These are phyloP conservation scores for Australoheros facetus DNA, from an alignment of 2,797 vertebrate genomes.

Conservation along the genomic window DNA sequence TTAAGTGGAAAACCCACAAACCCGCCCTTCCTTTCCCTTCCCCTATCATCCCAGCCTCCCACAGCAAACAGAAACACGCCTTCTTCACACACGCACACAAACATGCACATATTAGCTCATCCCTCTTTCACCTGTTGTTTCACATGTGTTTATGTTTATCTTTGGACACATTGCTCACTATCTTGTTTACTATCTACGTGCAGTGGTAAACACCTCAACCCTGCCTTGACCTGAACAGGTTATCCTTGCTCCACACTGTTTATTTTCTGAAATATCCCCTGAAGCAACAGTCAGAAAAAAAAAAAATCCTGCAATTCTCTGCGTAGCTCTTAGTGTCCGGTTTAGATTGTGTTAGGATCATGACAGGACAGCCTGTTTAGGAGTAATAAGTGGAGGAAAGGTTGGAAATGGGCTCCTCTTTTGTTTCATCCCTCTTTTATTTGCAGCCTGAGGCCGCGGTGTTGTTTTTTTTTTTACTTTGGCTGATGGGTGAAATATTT, in stretches of 20 bases:
- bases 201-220: not conserved
- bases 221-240: constrained; percentile 5
- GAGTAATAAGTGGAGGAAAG: constrained; percentile 17
- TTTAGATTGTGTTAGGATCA: constrained; percentile 38
- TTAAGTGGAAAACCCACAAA: constrained; percentile 49
- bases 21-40: constrained; percentile 38
- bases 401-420: constrained; percentile 41
- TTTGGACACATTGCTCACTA: not conserved
- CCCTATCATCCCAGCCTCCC: constrained; percentile 35
- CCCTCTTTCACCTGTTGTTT: not conserved
- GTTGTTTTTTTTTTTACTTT: constrained; percentile 46
- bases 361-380: constrained; percentile 12
- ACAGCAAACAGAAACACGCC: constrained; percentile 49
- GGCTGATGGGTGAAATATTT: constrained; percentile 24
- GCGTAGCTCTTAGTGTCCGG: constrained; percentile 12
- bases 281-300: constrained; percentile 6
- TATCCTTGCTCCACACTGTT: not conserved
- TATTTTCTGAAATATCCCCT: not conserved
- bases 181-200: not conserved
- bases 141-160: constrained; percentile 8
- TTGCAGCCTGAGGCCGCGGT: constrained; percentile 54
- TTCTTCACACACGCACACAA: constrained; percentile 13
- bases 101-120: constrained; percentile 20
- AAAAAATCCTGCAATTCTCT: constrained; percentile 1
- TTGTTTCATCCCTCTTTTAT: constrained; percentile 66